Conservation (phyloP, 1,140 invertebrate species). For the Trissolcus basalis region DNA sequence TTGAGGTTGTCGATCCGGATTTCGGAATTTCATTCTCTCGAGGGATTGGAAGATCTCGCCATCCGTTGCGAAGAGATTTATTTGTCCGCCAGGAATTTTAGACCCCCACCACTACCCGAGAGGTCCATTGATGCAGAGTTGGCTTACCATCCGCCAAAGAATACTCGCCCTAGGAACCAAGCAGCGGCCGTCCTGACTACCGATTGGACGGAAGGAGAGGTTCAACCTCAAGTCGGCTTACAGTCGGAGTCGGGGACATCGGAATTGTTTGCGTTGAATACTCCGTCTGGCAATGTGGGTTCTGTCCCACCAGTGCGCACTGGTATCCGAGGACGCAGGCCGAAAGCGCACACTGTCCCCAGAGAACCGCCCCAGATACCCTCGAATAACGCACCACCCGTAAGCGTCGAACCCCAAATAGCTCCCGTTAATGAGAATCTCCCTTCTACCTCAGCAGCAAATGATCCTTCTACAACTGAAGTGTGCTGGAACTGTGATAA, state of each 20-base stretch:
- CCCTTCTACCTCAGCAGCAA: not conserved
- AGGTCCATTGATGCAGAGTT: conserved; percentile 10
- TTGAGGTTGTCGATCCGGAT: conserved; percentile 18
- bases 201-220: too few species aligned
- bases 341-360: too few species aligned
- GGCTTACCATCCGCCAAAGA: conserved; percentile 18
- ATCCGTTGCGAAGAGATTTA: conserved; percentile 2
- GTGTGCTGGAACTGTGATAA: conserved; percentile 22
- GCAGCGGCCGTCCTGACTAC: too few species aligned
- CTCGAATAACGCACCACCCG: too few species aligned
- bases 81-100: not conserved
- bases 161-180: not conserved
- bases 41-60: conserved; percentile 19
- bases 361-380: too few species aligned
- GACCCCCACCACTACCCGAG: conserved; percentile 5
- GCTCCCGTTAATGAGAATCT: not conserved
- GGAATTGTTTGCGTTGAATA: too few species aligned
- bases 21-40: conserved; percentile 6
- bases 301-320: too few species aligned
- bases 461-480: not conserved
- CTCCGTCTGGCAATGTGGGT: too few species aligned
- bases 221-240: not conserved
- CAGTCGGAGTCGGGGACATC: not conserved
- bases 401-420: not conserved
- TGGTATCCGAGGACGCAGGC: too few species aligned